Conservation (phyloP, 2,888 invertebrate genomes). For the Drosophila multiciliata region DNA sequence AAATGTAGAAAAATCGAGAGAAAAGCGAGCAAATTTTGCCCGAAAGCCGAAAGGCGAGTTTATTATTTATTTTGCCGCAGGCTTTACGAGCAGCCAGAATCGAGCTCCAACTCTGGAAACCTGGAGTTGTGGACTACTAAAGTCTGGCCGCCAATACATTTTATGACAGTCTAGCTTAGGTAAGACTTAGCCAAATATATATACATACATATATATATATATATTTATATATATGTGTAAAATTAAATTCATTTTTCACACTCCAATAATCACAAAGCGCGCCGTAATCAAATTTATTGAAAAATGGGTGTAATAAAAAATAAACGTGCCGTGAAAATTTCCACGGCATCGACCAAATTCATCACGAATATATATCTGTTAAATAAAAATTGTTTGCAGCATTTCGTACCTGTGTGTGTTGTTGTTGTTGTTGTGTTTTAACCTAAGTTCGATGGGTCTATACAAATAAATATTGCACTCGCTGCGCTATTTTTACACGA, state of each 20-base stretch:
- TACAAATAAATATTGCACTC: slow-evolving; percentile 8
- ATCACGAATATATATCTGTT: slow-evolving; percentile 50
- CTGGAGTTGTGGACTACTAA: slow-evolving; percentile 19
- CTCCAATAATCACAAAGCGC: slow-evolving; percentile 79
- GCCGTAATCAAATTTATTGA: slow-evolving; percentile 80
- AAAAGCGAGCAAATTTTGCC: slow-evolving; percentile 49
- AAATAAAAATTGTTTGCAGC: slow-evolving; percentile 23
- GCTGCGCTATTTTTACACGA: slow-evolving; percentile 29
- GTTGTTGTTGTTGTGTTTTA: slow-evolving; percentile 1
- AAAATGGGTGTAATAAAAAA: slow-evolving; percentile 74
- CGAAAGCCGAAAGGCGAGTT: slow-evolving; percentile 59
- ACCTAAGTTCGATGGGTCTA: background rate
- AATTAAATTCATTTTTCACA: slow-evolving; percentile 79
- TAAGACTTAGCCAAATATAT: slow-evolving; percentile 14
- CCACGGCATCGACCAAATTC: slow-evolving; percentile 40
- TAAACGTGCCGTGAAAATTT: slow-evolving; percentile 34
- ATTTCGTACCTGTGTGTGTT: slow-evolving; percentile 1
- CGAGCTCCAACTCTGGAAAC: slow-evolving; percentile 20
- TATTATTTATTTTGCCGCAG: slow-evolving; percentile 80
- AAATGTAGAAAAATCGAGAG: slow-evolving; percentile 27
- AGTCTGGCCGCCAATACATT: slow-evolving; percentile 62
- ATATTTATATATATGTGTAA: slow-evolving; percentile 1
- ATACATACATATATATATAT: background rate
- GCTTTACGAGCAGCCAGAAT: slow-evolving; percentile 70
- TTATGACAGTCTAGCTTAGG: slow-evolving; percentile 73